Conservation (phyloP, 2,888 invertebrate genomes). For the Athalia cordata region DNA sequence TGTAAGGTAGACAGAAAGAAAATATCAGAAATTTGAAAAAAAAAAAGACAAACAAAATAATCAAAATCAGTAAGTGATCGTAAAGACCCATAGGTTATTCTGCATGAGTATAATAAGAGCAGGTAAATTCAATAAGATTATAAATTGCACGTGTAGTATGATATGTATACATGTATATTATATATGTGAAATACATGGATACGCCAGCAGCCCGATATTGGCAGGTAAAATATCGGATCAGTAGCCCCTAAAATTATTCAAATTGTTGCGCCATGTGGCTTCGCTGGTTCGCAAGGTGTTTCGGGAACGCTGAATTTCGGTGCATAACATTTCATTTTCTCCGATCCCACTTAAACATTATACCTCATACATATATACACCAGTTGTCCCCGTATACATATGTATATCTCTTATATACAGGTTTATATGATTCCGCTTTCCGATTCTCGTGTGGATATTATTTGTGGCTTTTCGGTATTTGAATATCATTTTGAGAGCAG, state of each 20-base stretch:
- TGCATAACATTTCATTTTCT: conserved; percentile 26
- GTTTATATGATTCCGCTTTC: too few relatives aligned
- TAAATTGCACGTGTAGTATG: not conserved
- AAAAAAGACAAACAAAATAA: too few relatives aligned
- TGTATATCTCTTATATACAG: not conserved
- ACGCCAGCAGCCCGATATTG: conserved; percentile 49
- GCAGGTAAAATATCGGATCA: conserved; percentile 45
- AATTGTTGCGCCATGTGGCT: conserved; percentile 42
- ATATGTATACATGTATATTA: too few relatives aligned
- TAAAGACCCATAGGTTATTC: too few relatives aligned
- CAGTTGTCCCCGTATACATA: not conserved
- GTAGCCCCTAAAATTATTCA: conserved; percentile 47
- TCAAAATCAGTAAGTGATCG: too few relatives aligned
- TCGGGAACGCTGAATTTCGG: conserved; percentile 22
- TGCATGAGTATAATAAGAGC: not conserved
- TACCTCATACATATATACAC: too few relatives aligned
- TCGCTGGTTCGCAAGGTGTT: conserved; percentile 45
- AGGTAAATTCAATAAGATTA: not conserved
- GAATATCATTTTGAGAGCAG: conserved; percentile 23
- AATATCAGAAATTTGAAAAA: too few relatives aligned
- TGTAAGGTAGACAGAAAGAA: too few relatives aligned
- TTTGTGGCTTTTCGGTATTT: conserved; percentile 29
- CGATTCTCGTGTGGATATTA: conserved; percentile 8
- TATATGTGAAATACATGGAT: not conserved
- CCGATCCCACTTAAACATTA: conserved; percentile 26